Conservation (phyloP, 2,797 vertebrate species). For the Allobates femoralis region DNA sequence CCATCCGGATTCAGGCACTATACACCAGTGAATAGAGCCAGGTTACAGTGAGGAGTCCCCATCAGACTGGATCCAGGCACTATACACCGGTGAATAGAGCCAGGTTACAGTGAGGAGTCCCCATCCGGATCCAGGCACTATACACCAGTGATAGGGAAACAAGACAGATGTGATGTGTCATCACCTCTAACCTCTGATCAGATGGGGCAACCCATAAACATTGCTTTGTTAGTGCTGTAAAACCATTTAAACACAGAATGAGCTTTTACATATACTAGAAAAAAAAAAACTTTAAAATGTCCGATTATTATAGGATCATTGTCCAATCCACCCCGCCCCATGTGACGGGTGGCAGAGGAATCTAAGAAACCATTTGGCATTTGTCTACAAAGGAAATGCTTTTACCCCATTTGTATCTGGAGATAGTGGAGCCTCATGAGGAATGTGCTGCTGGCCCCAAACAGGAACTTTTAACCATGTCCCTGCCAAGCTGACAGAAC, state of each 20-base stretch:
- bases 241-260: not conserved
- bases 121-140: too few relatives aligned
- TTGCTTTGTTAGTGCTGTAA: constrained; percentile 1
- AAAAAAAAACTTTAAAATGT: not conserved
- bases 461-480: constrained; percentile 6
- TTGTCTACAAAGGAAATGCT: constrained; percentile 41
- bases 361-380: constrained; percentile 23
- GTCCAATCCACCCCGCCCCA: not conserved
- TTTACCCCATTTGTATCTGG: constrained; percentile 44
- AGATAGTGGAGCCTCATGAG: constrained; percentile 1
- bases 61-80: too few relatives aligned
- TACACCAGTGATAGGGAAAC: not conserved
- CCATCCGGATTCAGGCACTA: too few relatives aligned
- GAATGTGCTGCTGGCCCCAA: constrained; percentile 30
- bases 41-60: too few relatives aligned
- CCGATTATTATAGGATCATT: not conserved
- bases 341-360: constrained; percentile 26
- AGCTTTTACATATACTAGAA: not conserved
- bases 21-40: too few relatives aligned
- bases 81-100: not conserved
- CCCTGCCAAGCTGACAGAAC: not conserved
- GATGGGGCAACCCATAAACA: constrained; percentile 5
- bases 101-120: too few relatives aligned
- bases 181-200: not conserved
- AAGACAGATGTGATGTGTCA: too few relatives aligned